Conservation (phyloP, 2,888 invertebrate species). For the Calliopum simillimum region DNA sequence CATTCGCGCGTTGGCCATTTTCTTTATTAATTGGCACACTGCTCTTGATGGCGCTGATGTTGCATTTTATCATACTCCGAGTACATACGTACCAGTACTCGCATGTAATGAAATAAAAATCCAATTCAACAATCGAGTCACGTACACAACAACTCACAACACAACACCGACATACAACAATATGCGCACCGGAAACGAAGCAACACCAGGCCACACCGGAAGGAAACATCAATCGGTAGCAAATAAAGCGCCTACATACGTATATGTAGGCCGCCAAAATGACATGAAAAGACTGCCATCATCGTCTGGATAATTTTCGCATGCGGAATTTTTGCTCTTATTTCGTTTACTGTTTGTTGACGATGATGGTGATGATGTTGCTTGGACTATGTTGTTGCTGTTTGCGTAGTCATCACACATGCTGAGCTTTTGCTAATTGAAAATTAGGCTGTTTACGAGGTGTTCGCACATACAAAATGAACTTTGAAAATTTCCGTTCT, state of each 20-base stretch:
- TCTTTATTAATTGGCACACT: slow-evolving; percentile 26
- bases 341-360: too few relatives aligned
- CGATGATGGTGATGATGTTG: too few relatives aligned
- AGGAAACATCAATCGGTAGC: slow-evolving; percentile 26
- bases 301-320: too few relatives aligned
- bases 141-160: slow-evolving; percentile 11
- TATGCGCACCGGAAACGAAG: slow-evolving; percentile 20
- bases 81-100: neutral
- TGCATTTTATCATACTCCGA: neutral
- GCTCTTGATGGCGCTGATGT: slow-evolving; percentile 21
- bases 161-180: slow-evolving; percentile 8
- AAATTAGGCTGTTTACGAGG: slow-evolving; percentile 53
- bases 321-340: too few relatives aligned
- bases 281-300: too few relatives aligned
- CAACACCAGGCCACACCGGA: slow-evolving; percentile 9
- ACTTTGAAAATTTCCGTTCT: neutral
- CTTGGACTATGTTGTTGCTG: neutral
- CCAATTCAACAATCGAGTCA: slow-evolving; percentile 21
- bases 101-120: neutral
- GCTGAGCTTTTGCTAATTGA: slow-evolving; percentile 55
- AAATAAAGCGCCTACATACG: slow-evolving; percentile 11
- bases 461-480: neutral
- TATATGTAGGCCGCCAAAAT: too few relatives aligned
- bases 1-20: neutral
- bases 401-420: slow-evolving; percentile 24